Evolutionary conservation across 2,113 vertebrate genomes (phyloP), one percentile per base, ranked within the genome.

Genomic region (Octodon degus): DNA sequence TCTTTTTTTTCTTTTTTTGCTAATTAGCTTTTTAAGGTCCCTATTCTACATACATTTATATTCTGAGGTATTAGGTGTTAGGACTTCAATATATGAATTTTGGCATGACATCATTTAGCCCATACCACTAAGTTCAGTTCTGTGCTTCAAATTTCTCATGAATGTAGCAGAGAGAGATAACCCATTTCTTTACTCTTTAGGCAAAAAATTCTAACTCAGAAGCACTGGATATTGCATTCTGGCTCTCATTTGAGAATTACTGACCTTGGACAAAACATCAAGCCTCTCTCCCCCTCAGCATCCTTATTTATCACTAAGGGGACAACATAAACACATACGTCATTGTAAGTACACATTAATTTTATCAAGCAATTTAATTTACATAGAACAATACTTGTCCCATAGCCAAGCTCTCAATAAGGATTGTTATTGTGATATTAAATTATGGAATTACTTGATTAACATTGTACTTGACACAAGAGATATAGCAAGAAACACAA

Each of bases 111-210:
- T 7, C 55, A 14, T 85, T 85, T n/a, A 34, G 19, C 7, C 58
- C 14, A 13, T 68, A 76, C 74, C 10, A 68, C 55, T 81, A 86
- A 82, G 1, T 84, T 84, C 22, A 68, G 47, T 70, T 93, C 55
- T 79, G 84, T 40, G 79, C 32, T 95, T 85, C 53, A 92, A 17
- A 86, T 19, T 60, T 25, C n/a, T 95, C 53, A 53, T 82, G 74
- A 70, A 65, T 70, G 9, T 40, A 94, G 25, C 79, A 89, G 20
- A 93, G 24, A n/a, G 40, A 90, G 37, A 90, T 58, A 92, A 55
- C 32, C 43, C 25, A 77, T 85, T 89, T 83, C 63, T 94, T 93
- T 50, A 19, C 55, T 92, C 50, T 94, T 4, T 1, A 43, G 72
- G 55, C 55, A 22, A 58, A 43, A 83, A 5, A 27, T 90, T 77